Percentiles rank a stretch among this genome's conserved stretches.
These are phyloP conservation scores for Bombylius major DNA, from an alignment of 2,888 invertebrate genomes.

Conservation along the genomic window DNA sequence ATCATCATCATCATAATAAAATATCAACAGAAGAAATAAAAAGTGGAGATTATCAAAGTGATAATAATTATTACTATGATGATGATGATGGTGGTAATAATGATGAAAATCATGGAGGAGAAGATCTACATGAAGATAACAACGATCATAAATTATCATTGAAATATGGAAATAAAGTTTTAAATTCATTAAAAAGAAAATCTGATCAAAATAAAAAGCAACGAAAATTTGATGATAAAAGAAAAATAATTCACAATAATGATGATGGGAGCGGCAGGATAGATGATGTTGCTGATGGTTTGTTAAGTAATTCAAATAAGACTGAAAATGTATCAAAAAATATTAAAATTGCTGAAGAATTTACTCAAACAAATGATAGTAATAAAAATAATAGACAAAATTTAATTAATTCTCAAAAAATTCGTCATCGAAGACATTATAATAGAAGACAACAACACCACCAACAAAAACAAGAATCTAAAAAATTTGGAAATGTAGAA, in stretches of 20 bases:
- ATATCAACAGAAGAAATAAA: too few relatives aligned
- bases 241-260: too few relatives aligned
- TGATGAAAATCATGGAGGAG: constrained; percentile 30
- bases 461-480: constrained; percentile 1
- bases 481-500: constrained; percentile 26
- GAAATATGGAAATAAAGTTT: too few relatives aligned
- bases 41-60: neutral
- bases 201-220: too few relatives aligned
- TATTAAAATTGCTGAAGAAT: constrained; percentile 12
- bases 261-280: too few relatives aligned
- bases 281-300: too few relatives aligned
- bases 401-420: too few relatives aligned
- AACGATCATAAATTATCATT: neutral
- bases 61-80: constrained; percentile 17
- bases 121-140: constrained; percentile 22
- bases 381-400: too few relatives aligned
- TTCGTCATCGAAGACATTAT: constrained; percentile 7
- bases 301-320: neutral
- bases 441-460: constrained; percentile 3
- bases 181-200: too few relatives aligned
- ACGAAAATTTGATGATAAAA: too few relatives aligned
- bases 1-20: neutral
- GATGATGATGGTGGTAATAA: neutral
- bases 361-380: constrained; percentile 11
- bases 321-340: constrained; percentile 9